Conservation (phyloP, 1,140 invertebrate species). For the Schlechtendalia chinensis region DNA sequence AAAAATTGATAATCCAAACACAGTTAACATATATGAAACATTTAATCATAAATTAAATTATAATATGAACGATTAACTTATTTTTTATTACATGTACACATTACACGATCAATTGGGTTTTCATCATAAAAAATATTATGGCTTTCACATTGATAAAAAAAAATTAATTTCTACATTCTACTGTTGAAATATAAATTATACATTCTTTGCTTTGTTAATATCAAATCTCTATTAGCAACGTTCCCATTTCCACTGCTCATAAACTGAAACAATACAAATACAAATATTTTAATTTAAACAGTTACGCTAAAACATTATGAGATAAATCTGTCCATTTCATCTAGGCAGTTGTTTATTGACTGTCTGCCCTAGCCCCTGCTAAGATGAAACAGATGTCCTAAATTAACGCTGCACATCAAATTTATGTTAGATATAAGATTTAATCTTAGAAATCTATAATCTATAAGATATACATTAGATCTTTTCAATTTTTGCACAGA, state of each 20-base stretch:
- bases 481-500: constrained; percentile 9
- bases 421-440: no score
- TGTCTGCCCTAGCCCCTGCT: constrained; percentile 43
- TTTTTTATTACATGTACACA: constrained; percentile 24
- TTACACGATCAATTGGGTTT: not conserved
- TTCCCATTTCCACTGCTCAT: constrained; percentile 39
- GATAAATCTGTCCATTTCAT: constrained; percentile 45
- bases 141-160: constrained; percentile 12
- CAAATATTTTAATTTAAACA: not conserved
- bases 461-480: no score
- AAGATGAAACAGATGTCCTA: constrained; percentile 45
- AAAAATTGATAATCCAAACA: not conserved
- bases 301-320: not conserved
- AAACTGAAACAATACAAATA: constrained; percentile 41
- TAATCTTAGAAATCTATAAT: no score
- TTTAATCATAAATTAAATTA: not conserved
- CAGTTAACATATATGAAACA: not conserved
- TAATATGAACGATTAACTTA: not conserved
- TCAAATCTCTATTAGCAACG: constrained; percentile 27
- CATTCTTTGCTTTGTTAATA: constrained; percentile 40
- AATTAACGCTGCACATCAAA: constrained; percentile 22
- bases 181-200: constrained; percentile 38
- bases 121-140: not conserved
- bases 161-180: not conserved
- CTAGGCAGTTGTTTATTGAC: constrained; percentile 39